phyloP scores from a whole-genome alignment of 2,888 invertebrate genomes.

The Machimus rusticus region DNA sequence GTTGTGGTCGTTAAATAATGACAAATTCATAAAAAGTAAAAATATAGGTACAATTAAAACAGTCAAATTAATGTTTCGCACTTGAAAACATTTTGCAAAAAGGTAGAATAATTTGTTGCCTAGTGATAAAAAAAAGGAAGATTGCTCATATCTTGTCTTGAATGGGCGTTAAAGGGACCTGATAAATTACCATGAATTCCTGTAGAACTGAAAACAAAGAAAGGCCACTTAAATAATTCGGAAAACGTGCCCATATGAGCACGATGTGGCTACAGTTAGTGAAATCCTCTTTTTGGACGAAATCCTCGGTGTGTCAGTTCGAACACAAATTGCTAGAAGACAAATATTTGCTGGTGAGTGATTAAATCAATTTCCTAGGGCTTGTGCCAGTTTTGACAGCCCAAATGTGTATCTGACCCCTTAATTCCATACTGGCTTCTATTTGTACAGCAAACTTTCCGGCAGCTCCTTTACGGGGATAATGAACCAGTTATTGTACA shows the following conservation, averaged over 20 bases:
- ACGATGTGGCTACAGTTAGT: constrained; percentile 1
- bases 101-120: neutral
- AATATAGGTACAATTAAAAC: neutral
- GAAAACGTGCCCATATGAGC: constrained; percentile 6
- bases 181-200: neutral
- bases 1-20: neutral
- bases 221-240: neutral
- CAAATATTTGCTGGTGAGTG: constrained; percentile 23
- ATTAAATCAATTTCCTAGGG: constrained; percentile 34
- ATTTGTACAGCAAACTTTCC: neutral
- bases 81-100: neutral
- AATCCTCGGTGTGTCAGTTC: constrained; percentile 27
- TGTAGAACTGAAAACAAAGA: neutral
- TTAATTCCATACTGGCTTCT: neutral
- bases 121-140: neutral
- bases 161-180: neutral
- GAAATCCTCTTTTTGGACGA: constrained; percentile 24
- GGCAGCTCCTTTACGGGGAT: constrained; percentile 3
- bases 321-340: constrained; percentile 38
- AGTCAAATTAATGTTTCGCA: neutral
- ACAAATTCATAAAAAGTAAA: neutral
- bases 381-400: neutral
- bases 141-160: neutral
- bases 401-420: neutral
- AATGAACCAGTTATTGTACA: constrained; percentile 25